Evolutionary conservation across 2,797 vertebrate genomes (phyloP), one percentile per base, ranked within the genome.

Genomic region (Chelidonichthys spinosus): DNA sequence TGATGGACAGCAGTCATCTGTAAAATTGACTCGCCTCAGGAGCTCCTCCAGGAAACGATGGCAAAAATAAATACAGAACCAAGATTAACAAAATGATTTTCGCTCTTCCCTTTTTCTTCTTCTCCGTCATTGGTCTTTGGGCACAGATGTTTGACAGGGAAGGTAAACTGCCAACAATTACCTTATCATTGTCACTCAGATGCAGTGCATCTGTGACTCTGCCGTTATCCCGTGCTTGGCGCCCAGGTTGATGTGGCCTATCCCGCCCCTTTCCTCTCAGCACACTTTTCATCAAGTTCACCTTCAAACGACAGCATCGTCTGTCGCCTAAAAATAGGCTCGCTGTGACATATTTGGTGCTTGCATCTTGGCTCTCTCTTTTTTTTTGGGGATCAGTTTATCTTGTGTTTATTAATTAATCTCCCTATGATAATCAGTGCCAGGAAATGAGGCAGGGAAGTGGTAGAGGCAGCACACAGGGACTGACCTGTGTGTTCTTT

Each of bases 1-100:
- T 94, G 93, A 94, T 93, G 87, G 93, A 94, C 92, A 92, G 91
- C 92, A 92, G 90, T 92, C 93, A 92, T 93, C 93, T 94, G 94
- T 93, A 94, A 95, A 94, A 95, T 94, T 92, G 92, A 93, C 92
- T 93, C 37, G 49, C 83, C 77, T 88, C 52, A 14, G 84, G 75
- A 90, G 79, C 81, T 75, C 78, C 74, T 79, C 74, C 83, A 79
- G 88, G 82, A 92, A 89, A 90, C 25, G 25, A 25, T 87, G 65
- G 79, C 63, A 73, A 79, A 90, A 92, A 90, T 88, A 92, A 92
- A 89, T 84, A 85, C 68, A 71, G 65, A 78, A 79, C 72, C 46
- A 63, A 79, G 73, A 87, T 89, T 93, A 93, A 94, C 90, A 74
- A 88, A 92, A 90, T 75, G 66, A 84, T 88, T 87, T 85, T 79